Conservation (phyloP, 1,140 invertebrate genomes). For the Lepidurus couesii region DNA sequence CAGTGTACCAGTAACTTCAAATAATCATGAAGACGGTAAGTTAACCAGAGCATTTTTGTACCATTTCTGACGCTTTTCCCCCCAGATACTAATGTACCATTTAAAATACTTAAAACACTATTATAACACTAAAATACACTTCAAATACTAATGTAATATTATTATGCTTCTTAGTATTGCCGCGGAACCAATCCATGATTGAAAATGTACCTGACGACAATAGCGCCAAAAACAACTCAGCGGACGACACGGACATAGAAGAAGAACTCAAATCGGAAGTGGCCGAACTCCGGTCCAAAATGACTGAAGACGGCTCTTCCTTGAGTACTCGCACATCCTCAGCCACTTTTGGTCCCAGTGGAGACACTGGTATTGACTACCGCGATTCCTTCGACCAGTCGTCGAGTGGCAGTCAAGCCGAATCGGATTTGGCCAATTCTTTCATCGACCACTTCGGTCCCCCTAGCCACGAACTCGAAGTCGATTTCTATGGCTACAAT, state of each 20-base stretch:
- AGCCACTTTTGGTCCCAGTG: constrained; percentile 59
- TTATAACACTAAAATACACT: too few species aligned
- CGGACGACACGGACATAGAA: constrained; percentile 24
- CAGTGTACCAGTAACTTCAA: constrained; percentile 77
- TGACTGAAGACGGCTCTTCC: constrained; percentile 31
- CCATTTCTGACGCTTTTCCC: too few species aligned
- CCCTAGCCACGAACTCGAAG: background rate
- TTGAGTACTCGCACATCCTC: constrained; percentile 45
- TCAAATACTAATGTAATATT: too few species aligned
- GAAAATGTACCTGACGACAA: constrained; percentile 65
- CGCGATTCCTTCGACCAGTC: constrained; percentile 70
- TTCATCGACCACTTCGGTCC: constrained; percentile 12
- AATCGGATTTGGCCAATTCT: constrained; percentile 44
- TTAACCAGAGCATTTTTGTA: background rate
- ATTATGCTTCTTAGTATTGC: too few species aligned
- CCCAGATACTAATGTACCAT: too few species aligned
- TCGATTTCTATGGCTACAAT: constrained; percentile 25
- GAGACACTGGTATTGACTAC: background rate
- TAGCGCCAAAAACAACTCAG: constrained; percentile 32
- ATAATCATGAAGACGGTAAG: constrained; percentile 53
- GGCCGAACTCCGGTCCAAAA: background rate
- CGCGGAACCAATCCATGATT: constrained; percentile 19
- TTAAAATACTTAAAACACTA: too few species aligned
- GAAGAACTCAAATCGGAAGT: constrained; percentile 2
- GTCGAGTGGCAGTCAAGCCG: constrained; percentile 62